Evolutionary conservation across 1,140 invertebrate genomes (phyloP), one percentile per base, ranked within the genome.

Genomic region (Conopomorpha cramerella): DNA sequence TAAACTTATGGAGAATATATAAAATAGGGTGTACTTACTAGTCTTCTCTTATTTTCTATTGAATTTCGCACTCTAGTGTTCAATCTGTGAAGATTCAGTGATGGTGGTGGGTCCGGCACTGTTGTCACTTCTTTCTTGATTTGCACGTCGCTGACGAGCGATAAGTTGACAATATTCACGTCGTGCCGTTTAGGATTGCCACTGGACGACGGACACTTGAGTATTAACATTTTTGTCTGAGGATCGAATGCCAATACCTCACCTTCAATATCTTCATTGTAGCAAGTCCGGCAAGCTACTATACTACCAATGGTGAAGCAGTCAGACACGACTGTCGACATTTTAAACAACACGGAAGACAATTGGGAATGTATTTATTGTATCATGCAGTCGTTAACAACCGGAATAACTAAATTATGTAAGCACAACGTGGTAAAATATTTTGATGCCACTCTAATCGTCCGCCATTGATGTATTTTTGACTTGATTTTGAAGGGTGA

Each of bases 161-260:
- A 86, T 59, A 96, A 81, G 81, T 96, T 96, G 36, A 96, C 83
- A 74, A 95, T 86, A 65, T 90, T 87, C 18, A 96, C 87, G 79
- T 96, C 92, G 67, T 90, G 89, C 41, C 89, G 76, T 39, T 86
- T 85, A 17, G 86, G 59, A 29, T 73, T 61, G 0, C 77, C 77
- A 41, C 64, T 74, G 3, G 72, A 77, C 2, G 77, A 77, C 6
- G 74, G 67, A 43, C 74, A 78, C 46, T 79, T 95, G 54, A 95
- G 77, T 55, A 93, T 89, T 30, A 95, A 79, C 84, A 95, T 92
- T 83, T 93, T 93, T 42, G 91, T 92, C 65, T 89, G 88, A 53
- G 88, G 86, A 81, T 95, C 93, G 60, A 95, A 96, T 25, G 91
- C 92, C 46, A 93, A 56, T n/a, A 96, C 93, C 80, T 96, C 92